Evolutionary conservation across 2,888 invertebrate species (phyloP).

Genomic region (Cordilura impudica): DNA sequence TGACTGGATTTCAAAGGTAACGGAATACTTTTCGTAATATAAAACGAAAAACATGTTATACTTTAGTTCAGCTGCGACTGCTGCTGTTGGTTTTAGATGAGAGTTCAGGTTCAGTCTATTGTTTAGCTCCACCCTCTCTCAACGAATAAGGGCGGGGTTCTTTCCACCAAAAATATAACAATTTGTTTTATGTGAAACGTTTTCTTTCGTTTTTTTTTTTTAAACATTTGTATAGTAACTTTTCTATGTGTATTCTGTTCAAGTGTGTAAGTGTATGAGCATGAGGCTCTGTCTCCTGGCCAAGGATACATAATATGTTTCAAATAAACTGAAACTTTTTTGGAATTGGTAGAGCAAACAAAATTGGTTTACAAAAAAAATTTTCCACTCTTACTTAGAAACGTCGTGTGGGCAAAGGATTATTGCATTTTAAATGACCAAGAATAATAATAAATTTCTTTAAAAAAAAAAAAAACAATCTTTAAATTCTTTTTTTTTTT

Average conservation of each 20-base stretch:
- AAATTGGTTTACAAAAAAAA: too few species aligned
- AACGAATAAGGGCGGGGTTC: slow-evolving; percentile 26
- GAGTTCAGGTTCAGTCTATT: background rate
- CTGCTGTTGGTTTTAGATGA: background rate
- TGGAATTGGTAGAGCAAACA: background rate
- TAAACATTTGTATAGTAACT: slow-evolving; percentile 43
- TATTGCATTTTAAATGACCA: too few species aligned
- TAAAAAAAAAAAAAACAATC: too few species aligned
- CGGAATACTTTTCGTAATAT: background rate
- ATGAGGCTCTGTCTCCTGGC: background rate
- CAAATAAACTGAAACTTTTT: slow-evolving; percentile 23
- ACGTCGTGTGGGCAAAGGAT: too few species aligned
- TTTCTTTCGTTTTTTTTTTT: slow-evolving; percentile 23
- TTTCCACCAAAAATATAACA: slow-evolving; percentile 33
- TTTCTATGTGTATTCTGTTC: background rate
- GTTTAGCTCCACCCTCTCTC: slow-evolving; percentile 44
- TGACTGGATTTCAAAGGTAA: background rate
- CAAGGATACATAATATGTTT: slow-evolving; percentile 44
- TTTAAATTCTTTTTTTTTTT: too few species aligned
- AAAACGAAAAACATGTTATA: background rate
- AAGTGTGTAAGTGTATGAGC: background rate
- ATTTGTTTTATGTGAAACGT: slow-evolving; percentile 10
- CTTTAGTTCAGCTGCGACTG: background rate
- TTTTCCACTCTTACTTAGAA: too few species aligned
- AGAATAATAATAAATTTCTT: too few species aligned